A percentile compares a stretch with the other conserved stretches of the same genome.
Evolutionary conservation across 2,113 vertebrate species (phyloP).

Genomic region (Camelus dromedarius): DNA sequence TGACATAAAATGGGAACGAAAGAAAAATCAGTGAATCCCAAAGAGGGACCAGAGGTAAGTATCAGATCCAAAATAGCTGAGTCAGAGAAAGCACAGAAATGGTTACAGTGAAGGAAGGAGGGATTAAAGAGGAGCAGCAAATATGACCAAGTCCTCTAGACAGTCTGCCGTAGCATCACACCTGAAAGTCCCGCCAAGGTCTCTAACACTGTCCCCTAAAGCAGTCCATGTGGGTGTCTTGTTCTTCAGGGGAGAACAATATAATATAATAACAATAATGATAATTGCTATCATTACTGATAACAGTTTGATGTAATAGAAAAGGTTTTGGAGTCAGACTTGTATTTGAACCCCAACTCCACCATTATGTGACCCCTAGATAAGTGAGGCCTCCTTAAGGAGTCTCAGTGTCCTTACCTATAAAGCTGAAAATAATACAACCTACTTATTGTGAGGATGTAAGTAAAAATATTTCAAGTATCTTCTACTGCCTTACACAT

Average conservation of each 20-base stretch:
- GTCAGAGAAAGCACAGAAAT: background rate
- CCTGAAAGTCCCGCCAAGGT: background rate
- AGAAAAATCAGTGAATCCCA: slow-evolving; percentile 36
- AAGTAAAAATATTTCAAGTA: background rate
- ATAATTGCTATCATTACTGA: background rate
- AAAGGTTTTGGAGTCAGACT: background rate
- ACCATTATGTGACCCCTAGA: background rate
- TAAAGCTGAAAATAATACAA: background rate
- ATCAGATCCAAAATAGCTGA: background rate
- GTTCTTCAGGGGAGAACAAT: background rate
- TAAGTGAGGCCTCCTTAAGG: background rate
- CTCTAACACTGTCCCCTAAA: background rate
- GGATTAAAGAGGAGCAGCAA: background rate
- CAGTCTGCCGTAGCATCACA: background rate
- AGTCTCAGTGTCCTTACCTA: background rate
- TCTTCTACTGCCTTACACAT: background rate
- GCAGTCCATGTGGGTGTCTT: background rate
- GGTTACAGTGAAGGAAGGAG: background rate
- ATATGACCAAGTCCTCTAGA: background rate
- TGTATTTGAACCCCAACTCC: background rate
- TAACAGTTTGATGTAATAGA: background rate
- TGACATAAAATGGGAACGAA: background rate
- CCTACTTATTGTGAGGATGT: background rate
- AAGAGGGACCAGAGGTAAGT: background rate
- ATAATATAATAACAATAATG: background rate